Evolutionary conservation across 2,888 invertebrate genomes (phyloP), one percentile per base, ranked within the genome.

Genomic region (Dasypolia templi): DNA sequence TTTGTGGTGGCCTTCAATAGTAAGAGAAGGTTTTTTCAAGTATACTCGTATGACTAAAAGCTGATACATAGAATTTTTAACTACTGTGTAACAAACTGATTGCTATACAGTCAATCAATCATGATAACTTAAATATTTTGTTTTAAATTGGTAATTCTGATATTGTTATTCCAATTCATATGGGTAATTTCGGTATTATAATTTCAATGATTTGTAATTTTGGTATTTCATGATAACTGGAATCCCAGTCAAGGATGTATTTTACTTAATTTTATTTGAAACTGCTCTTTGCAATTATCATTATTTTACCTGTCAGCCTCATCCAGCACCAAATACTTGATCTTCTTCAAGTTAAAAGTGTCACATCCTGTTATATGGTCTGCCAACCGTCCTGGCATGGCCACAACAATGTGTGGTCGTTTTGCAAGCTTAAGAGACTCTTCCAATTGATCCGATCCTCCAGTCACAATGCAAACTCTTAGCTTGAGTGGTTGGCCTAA

Each of bases 321-420:
- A 95, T 99, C 99, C 69, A 99, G 93, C 0, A 99, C 99, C 86
- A 99, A 95, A 95, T 98, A 99, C 89, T 98, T 97, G 0, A 99
- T 97, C 87, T 97, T 97, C 86, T 97, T 97, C 85, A 99, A 97
- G 3, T 97, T 97, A 89, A 98, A 98, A 26, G 98, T 98, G 84
- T 98, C 97, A 90, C 99, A 98, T 86, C 98, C 98, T 69, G 98
- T 97, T 17, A 99, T 96, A 91, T 99, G 99, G 93, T 99, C 99
- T 0, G 99, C 98, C 55, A 99, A 94, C 29, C 99, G 96, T 1
- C 99, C 99, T 0, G 99, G 99, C 92, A 99, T 99, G 0, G 99
- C 99, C 0, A 99, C 98, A 2, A 99, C 98, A 86, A 99, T 97
- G 92, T 99, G 99, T 0, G 99, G 99, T 70, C 97, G 97, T 82